phyloP scores from a whole-genome alignment of 1,140 invertebrate species.

The Brachionus asplanchnoidis region DNA sequence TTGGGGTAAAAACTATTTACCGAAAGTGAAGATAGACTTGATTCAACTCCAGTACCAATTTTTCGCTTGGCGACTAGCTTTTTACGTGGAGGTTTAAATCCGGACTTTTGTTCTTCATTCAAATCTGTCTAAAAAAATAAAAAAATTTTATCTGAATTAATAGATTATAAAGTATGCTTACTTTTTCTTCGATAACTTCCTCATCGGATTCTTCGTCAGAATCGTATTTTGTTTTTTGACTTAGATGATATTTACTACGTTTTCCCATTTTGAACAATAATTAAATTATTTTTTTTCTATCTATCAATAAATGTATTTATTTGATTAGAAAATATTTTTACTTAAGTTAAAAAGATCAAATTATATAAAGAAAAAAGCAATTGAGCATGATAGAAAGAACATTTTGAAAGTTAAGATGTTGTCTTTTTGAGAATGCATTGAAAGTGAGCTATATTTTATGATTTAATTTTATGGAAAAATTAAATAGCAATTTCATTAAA shows the following conservation, averaged over 20 bases:
- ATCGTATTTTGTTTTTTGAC: not conserved
- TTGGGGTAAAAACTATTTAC: not conserved
- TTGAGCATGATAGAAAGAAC: not conserved
- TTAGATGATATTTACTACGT: not conserved
- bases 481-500: not conserved
- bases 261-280: conserved; percentile 17
- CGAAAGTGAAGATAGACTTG: not conserved
- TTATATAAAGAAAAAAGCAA: not conserved
- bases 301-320: not conserved
- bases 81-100: not conserved
- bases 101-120: not conserved
- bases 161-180: not conserved
- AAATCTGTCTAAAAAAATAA: not conserved
- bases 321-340: not conserved
- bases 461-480: not conserved
- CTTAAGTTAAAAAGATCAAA: not conserved
- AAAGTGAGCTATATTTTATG: not conserved
- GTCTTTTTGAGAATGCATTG: not conserved
- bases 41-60: not conserved
- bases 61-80: conserved; percentile 12
- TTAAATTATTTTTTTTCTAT: not conserved
- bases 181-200: conserved; percentile 5
- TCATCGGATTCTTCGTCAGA: not conserved
- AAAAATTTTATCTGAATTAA: not conserved
- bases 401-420: not conserved